Conservation (phyloP, 2,113 vertebrate species). For the Bambusicola thoracicus region DNA sequence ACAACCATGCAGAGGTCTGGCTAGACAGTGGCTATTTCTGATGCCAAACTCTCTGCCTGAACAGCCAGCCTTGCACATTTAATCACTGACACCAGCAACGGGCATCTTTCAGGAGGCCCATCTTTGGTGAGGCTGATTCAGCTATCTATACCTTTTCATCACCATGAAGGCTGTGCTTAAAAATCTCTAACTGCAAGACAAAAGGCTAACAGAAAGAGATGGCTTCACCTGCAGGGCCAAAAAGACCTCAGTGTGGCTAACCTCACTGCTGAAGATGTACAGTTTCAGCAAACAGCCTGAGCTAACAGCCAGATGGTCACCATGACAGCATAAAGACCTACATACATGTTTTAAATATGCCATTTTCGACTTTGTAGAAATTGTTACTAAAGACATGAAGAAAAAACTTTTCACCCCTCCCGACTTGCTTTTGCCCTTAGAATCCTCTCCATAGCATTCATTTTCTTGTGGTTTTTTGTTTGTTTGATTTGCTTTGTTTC, state of each 20-base stretch:
- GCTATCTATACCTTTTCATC: neutral
- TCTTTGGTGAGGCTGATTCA: neutral
- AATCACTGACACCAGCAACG: accelerated
- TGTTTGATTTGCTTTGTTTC: neutral
- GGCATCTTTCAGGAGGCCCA: neutral
- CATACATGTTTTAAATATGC: neutral
- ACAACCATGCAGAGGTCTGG: neutral
- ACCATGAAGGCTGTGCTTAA: neutral
- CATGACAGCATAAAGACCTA: neutral
- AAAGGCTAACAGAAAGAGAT: neutral
- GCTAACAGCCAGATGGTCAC: neutral
- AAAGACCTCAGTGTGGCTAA: neutral
- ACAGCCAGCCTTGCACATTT: neutral
- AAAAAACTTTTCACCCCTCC: neutral
- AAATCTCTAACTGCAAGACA: neutral
- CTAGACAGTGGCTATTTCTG: neutral
- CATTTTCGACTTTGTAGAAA: neutral
- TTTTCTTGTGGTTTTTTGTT: neutral
- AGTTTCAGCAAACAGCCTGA: neutral
- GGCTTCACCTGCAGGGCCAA: neutral
- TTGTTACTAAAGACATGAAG: neutral
- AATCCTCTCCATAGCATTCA: neutral
- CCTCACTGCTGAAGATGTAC: neutral
- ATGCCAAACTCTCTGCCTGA: neutral
- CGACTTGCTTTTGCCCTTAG: neutral